phyloP scores from a whole-genome alignment of 2,797 vertebrate genomes.

The Lophotriccus pileatus region DNA sequence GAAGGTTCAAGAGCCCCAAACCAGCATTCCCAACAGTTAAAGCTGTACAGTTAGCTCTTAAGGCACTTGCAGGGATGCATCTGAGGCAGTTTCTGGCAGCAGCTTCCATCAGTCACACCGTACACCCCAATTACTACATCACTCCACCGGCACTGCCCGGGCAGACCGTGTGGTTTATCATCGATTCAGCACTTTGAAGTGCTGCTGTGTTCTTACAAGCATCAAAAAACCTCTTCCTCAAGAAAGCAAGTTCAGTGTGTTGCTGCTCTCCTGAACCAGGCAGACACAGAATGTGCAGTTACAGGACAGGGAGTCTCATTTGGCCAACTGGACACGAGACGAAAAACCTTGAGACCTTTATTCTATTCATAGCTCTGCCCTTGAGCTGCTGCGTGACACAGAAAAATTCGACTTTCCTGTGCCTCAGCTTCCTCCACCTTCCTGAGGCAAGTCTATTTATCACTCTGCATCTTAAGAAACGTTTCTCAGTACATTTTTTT shows the following conservation, averaged over 20 bases:
- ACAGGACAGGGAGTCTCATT: neutral
- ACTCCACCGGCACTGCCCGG: neutral
- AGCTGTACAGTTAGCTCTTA: neutral
- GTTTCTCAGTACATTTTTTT: neutral
- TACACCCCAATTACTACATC: neutral
- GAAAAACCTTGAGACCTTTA: neutral
- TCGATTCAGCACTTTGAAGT: neutral
- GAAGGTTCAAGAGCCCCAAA: neutral
- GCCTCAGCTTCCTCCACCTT: neutral
- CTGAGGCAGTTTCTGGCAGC: neutral
- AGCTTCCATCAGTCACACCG: neutral
- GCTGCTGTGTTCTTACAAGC: neutral
- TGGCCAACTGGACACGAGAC: neutral
- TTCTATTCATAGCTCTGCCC: conserved; percentile 40
- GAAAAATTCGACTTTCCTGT: neutral
- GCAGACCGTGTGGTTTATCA: neutral
- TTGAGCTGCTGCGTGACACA: neutral
- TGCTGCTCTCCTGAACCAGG: neutral
- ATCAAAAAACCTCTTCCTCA: neutral
- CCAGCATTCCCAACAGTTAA: neutral
- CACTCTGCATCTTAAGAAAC: neutral
- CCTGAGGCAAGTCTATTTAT: neutral
- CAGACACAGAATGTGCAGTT: neutral
- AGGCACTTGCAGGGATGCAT: neutral
- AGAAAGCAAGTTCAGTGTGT: neutral